Evolutionary conservation across 2,797 vertebrate genomes (phyloP).

Genomic region (Mormyrops attenuatus): DNA sequence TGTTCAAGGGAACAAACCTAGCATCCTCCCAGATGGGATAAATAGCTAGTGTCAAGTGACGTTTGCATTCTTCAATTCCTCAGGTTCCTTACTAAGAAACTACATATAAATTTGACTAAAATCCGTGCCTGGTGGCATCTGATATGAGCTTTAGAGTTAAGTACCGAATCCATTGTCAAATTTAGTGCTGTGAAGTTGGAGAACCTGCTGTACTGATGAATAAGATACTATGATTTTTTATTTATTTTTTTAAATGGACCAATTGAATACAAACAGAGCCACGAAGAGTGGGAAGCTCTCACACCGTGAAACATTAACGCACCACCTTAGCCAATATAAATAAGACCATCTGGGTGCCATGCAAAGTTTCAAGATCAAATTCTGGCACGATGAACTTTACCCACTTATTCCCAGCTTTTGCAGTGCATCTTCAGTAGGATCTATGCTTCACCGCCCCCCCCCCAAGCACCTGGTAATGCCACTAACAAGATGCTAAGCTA

Average conservation of each 20-base stretch:
- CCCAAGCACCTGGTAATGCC: background rate
- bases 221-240: background rate
- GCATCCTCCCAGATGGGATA: background rate
- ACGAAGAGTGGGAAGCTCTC: background rate
- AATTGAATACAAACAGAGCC: background rate
- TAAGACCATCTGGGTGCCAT: background rate
- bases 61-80: background rate
- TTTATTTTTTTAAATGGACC: background rate
- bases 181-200: no score
- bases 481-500: background rate
- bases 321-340: background rate
- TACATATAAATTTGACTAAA: background rate
- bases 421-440: background rate
- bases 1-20: background rate
- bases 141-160: background rate
- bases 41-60: background rate
- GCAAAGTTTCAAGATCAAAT: background rate
- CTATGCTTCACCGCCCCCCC: background rate
- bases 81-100: background rate
- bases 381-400: background rate
- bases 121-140: background rate
- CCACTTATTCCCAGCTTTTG: background rate
- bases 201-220: background rate
- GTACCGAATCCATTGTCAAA: background rate
- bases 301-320: background rate